Evolutionary conservation across 2,113 vertebrate genomes (phyloP), one percentile per base, ranked within the genome.

Genomic region (Holacanthus passer): DNA sequence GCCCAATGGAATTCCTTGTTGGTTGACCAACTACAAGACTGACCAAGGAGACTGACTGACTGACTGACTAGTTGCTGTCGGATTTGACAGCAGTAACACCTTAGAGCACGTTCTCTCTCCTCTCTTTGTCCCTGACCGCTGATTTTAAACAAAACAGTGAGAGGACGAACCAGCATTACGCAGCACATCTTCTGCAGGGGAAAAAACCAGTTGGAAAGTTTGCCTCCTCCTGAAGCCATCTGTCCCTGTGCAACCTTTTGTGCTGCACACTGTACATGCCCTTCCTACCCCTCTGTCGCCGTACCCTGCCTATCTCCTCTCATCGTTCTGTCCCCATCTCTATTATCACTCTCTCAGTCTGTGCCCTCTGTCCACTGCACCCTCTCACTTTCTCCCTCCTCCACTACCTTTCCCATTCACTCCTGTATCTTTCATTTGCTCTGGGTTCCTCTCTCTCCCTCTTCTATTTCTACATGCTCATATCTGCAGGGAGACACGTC

Each of bases 211-310:
- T 73, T 73, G 48, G 74, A 83, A 66, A 76, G 78, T 79, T 84
- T 64, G 59, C 70, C 35, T 80, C 59, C 68, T 72, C 75, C 64
- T 76, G 53, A 70, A 82, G 74, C 81, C 76, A 43, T 74, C 82
- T 85, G 84, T 87, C 66, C 69, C 56, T 7, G 19, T 2, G 0
- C 73, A 81, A 78, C 73, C 82, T 60, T 81, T 75, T 73, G 68
- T 81, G 37, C 63, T 56, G 27, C 64, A 41, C 72, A 20, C 59
- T 82, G 55, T 73, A 72, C 64, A 19, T 73, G 37, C 47, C 81
- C 79, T 79, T 29, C 60, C 81, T 68, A 50, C 37, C 52, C 2
- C 64, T 79, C 62, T 67, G 69, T 64, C 72, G 55, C 67, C 48
- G 62, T 62, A 47, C 77, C 53, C 53, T 52, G 67, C 27, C 39